Base-by-base conservation (phyloP, 92 coral and sea anemone genomes). In the Montipora capitata region DNA sequence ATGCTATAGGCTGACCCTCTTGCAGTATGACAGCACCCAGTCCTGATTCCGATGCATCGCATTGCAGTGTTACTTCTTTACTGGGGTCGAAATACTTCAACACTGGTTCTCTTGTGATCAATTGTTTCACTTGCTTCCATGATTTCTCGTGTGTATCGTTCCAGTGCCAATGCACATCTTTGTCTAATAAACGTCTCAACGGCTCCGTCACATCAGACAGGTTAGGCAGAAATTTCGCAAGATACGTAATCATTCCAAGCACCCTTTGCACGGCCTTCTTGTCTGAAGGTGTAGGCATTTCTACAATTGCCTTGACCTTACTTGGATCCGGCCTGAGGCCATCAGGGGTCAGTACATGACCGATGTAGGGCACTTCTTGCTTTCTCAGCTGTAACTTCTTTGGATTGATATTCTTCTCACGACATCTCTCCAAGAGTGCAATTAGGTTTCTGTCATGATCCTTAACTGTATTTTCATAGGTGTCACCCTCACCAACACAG, bases 391-490 rank as follows among this genome's bases (percentile, higher is more conserved):
- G 20, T 35, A 69, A 69, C 75, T 62, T 62, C 75, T 75, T 74
- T 75, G 79, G 27, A 49, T 52, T 52, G 17, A 75, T 75, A 54
- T 74, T 74, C 79, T 75, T 75, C 48, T 54, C 79, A 10, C 49
- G 63, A 18, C 66, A 75, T n/a, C 65, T 18, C 44, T 75, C 79
- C 17, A 52, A 65, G 79, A 51, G 79, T 16, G 79, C 79, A 75
- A 52, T 54, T 52, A 3, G 18, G 79, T 74, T 74, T 10, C 41
- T 74, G n/a, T 74, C 64, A 74, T 74, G 79, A 74, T 74, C 79
- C 2, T 74, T 7, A 51, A 74, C 64, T 9, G 64, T 64, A 52
- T 63, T 52, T 74, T 74, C 79, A 51, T 74, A 51, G 79, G 79
- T 52, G 5, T 74, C 79, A 74, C 65, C 79, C 18, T 74, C 79